A percentile compares a stretch with the other conserved stretches of the same genome.
These are phyloP conservation scores for Achatina immaculata DNA, from an alignment of 1,140 invertebrate genomes.

Conservation along the genomic window DNA sequence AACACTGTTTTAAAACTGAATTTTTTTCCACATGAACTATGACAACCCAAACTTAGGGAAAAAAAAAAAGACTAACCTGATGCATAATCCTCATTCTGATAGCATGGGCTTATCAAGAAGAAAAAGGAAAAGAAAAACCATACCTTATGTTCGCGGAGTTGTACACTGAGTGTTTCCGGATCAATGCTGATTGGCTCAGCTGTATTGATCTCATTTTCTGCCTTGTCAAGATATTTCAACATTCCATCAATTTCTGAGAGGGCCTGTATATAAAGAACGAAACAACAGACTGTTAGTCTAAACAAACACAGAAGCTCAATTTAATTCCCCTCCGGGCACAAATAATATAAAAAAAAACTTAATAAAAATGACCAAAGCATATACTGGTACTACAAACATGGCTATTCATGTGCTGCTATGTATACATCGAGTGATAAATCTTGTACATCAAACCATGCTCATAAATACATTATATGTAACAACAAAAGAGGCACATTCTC, in stretches of 20 bases:
- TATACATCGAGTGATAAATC: too few relatives aligned
- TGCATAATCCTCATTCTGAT: too few relatives aligned
- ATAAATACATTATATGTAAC: too few relatives aligned
- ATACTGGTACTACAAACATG: too few relatives aligned
- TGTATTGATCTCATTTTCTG: conserved; percentile 87
- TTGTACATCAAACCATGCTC: too few relatives aligned
- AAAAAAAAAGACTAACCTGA: too few relatives aligned
- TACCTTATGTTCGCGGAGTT: conserved; percentile 90
- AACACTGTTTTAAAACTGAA: too few relatives aligned
- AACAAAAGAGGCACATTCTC: too few relatives aligned
- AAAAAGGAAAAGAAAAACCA: not conserved
- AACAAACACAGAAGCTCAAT: not conserved
- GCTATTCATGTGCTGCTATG: too few relatives aligned
- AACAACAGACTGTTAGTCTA: conserved; percentile 16
- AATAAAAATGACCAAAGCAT: not conserved
- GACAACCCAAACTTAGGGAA: too few relatives aligned
- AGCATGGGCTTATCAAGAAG: too few relatives aligned
- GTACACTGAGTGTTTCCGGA: conserved; percentile 87
- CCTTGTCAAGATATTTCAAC: conserved; percentile 88
- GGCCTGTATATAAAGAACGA: conserved; percentile 58
- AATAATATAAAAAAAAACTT: not conserved
- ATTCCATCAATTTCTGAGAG: conserved; percentile 75
- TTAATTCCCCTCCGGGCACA: not conserved
- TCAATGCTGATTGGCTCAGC: conserved; percentile 92
- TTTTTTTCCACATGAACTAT: too few relatives aligned